Base-by-base conservation (phyloP, 1,140 invertebrate species). In the Zaprionus vittiger region DNA sequence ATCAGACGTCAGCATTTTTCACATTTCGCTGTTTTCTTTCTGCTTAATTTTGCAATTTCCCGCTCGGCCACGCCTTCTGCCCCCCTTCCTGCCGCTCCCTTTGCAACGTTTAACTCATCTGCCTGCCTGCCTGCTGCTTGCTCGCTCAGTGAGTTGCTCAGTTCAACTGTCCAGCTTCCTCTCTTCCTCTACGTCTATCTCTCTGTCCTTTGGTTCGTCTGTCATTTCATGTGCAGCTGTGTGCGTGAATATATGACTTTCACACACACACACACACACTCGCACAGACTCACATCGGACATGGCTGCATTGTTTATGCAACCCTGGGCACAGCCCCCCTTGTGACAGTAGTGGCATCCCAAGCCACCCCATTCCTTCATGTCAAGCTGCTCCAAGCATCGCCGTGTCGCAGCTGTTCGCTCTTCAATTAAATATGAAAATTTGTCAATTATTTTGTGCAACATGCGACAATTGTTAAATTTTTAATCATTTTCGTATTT, bases 361-460 rank as follows among this genome's bases (percentile, higher is more conserved):
- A 9, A 4, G 7, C 31, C 31, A 11, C 14, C 47, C 11, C 22
- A 31, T 14, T 71, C 84, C 83, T 75, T 70, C 70, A 28, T 6
- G 6, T 83, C 84, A 87, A 89, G 84, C 69, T 59, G 55, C 79
- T 34, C 31, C 31, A 34, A 34, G 31, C 41, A 69, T 44, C 15
- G 38, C 38, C 38, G 15, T 63, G 75, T 60, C 68, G 72, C 84
- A 89, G 84, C 84, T 89, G 84, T 70, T 79, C 81, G 66, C 81
- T 87, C 81, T 75, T 90, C 86, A 90, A 90, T 90, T 90, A 90
- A 90, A 90, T 90, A 90, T 90, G 85, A 90, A 90, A 90, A 90
- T 90, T 90, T 90, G 85, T 90, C 85, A 90, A 90, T 90, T 90
- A 90, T 90, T 90, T 90, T 90, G 85, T 81, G 79, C 81, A 90